Base-by-base conservation (phyloP, 2,888 invertebrate genomes). In the Drosophila emarginata region DNA sequence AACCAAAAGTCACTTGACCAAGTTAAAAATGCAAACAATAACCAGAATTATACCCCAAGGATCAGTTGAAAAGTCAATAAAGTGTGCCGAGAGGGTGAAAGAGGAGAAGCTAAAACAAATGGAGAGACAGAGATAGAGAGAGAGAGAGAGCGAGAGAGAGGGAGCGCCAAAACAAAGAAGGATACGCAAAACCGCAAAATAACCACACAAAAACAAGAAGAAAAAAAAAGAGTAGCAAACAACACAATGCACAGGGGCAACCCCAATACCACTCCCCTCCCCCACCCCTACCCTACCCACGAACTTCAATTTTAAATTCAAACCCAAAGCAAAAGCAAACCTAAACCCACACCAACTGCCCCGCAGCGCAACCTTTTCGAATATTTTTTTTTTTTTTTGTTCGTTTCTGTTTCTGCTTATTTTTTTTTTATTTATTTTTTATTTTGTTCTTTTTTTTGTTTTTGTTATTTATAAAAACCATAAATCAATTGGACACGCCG, bases 401-500 rank as follows among this genome's bases (percentile, higher is more conserved):
- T 12, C 21, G 18, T 45, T 45, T 67, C 45, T 45, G 18, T 21
- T 45, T 21, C 45, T 12, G 21, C 7, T 18, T 12, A 15, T 40
- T 40, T 61, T 72, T 62, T 74, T 72, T 88, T 89, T 32, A 85
- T 87, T 88, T 88, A 85, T 37, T 45, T 45, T 54, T 56, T 71
- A 18, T 18, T 45, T 45, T 72, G 67, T 77, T 64, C 72, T 7
- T 32, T 54, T 53, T 71, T 40, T 15, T 18, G 15, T 72, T 70
- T 77, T 67, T 72, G 76, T 90, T 90, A 88, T 89, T 89, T 90
- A 89, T 78, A 87, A 88, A 90, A 89, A 85, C 84, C 91, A 91
- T 91, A 91, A 91, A 91, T 91, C 91, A 91, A 91, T 90, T 90
- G 88, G 91, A 88, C 89, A 90, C 90, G 89, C 89, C 89, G 76